phyloP scores from a whole-genome alignment of 2,888 invertebrate species.

The Phortica magna region DNA sequence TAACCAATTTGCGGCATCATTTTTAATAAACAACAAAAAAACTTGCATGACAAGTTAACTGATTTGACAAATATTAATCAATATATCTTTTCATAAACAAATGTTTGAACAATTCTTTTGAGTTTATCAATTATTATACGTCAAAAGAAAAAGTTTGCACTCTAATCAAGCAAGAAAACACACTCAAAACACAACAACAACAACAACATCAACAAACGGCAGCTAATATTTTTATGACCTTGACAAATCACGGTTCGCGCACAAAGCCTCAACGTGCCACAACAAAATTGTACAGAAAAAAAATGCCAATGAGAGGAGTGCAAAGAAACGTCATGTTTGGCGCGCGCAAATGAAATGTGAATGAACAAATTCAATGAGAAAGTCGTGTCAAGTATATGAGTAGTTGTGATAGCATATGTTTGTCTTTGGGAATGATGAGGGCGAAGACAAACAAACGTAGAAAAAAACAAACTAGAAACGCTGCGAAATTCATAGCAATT shows the following conservation, averaged over 20 bases:
- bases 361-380: constrained; percentile 29
- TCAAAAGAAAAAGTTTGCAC: not conserved
- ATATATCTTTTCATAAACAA: not conserved
- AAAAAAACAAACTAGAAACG: constrained; percentile 67
- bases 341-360: constrained; percentile 22
- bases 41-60: constrained; percentile 22
- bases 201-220: constrained; percentile 20
- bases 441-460: constrained; percentile 31
- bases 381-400: not conserved
- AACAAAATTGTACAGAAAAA: constrained; percentile 20
- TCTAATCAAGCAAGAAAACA: constrained; percentile 45
- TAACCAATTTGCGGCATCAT: not conserved
- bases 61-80: constrained; percentile 37
- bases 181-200: constrained; percentile 36
- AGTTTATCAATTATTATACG: not conserved
- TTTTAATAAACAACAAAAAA: not conserved
- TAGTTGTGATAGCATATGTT: not conserved
- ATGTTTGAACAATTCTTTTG: not conserved
- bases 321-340: not conserved
- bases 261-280: constrained; percentile 38
- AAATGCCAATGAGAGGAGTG: not conserved
- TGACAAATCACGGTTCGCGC: constrained; percentile 65
- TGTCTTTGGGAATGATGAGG: constrained; percentile 25
- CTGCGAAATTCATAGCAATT: constrained; percentile 64
- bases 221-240: constrained; percentile 57